Evolutionary conservation across 2,113 vertebrate species (phyloP), one percentile per base, ranked within the genome.

Genomic region (Sardina pilchardus): DNA sequence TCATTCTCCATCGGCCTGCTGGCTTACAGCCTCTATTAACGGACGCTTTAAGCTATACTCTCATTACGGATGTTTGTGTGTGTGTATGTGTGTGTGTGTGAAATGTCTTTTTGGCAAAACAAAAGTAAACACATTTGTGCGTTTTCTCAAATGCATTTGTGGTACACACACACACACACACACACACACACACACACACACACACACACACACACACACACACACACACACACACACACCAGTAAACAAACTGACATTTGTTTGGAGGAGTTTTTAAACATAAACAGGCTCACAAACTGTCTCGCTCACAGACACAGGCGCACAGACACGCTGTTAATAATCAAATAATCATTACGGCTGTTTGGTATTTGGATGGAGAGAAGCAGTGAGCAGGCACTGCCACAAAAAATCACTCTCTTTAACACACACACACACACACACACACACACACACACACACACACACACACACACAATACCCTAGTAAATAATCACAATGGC

Each of bases 221-320:
- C 53, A 42, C 50, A 10, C 50, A 26, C 50, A 63, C 83, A 12
- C 83, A 83, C 30, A 63, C 34, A 83, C 82, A 39, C 6, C 36
- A 88, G 91, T 90, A 92, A 59, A 59, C 91, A 90, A 90, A 92
- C 90, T 88, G 92, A 91, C 87, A 81, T 88, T 39, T 71, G 63
- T 71, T 71, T 19, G 30, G 7, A 47, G 67, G 1, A 47, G 30
- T 39, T 56, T 43, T 78, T 30, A 34, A 3, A 83, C 84, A 36
- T 88, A 88, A 88, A 81, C 88, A 91, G 83, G 83, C 17, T 17
- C 71, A 78, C 30, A 14, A 34, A 75, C 12, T 36, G 12, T 36
- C 8, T 36, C 30, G 2, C 30, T 36, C 67, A 16, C 67, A 75
- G 12, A 81, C 87, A 86, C 88, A 75, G 36, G 14, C 67, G 2